These are phyloP conservation scores for Gobio gobio DNA, from an alignment of 2,113 vertebrate genomes.

Conservation along the genomic window DNA sequence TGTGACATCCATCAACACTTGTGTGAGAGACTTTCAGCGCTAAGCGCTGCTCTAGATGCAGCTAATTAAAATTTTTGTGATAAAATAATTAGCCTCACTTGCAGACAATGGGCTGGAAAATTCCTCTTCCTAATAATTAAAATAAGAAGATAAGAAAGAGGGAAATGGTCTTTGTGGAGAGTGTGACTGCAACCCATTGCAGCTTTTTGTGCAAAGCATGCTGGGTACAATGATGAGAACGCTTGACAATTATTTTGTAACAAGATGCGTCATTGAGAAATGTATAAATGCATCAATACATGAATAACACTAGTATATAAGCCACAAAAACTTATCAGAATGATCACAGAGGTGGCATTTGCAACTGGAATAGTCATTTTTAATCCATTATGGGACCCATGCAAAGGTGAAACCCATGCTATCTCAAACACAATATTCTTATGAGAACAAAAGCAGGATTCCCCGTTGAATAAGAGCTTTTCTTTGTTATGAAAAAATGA, in stretches of 20 bases:
- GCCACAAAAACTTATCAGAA: neutral
- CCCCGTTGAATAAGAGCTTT: neutral
- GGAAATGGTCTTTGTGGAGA: constrained; percentile 26
- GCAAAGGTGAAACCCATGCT: neutral
- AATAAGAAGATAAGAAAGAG: constrained; percentile 72
- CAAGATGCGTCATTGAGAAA: constrained; percentile 16
- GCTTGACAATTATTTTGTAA: constrained; percentile 21
- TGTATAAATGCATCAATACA: constrained; percentile 27
- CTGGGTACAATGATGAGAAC: constrained; percentile 30
- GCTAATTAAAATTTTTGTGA: constrained; percentile 78
- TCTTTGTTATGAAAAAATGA: neutral
- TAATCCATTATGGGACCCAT: neutral
- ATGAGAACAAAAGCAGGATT: neutral
- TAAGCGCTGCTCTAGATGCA: constrained; percentile 65
- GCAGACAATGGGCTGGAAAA: constrained; percentile 70
- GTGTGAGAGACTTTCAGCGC: constrained; percentile 60
- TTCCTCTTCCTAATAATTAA: constrained; percentile 68
- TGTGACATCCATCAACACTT: constrained; percentile 65
- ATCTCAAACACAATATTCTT: neutral
- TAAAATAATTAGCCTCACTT: constrained; percentile 79
- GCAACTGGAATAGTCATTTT: neutral
- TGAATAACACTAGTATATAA: neutral
- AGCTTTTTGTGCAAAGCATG: constrained; percentile 35
- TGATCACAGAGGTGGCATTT: neutral
- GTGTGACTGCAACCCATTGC: constrained; percentile 45